Percentiles rank a stretch among this genome's conserved stretches.
phyloP scores from a whole-genome alignment of 2,888 invertebrate species.

The Cancer borealis region DNA sequence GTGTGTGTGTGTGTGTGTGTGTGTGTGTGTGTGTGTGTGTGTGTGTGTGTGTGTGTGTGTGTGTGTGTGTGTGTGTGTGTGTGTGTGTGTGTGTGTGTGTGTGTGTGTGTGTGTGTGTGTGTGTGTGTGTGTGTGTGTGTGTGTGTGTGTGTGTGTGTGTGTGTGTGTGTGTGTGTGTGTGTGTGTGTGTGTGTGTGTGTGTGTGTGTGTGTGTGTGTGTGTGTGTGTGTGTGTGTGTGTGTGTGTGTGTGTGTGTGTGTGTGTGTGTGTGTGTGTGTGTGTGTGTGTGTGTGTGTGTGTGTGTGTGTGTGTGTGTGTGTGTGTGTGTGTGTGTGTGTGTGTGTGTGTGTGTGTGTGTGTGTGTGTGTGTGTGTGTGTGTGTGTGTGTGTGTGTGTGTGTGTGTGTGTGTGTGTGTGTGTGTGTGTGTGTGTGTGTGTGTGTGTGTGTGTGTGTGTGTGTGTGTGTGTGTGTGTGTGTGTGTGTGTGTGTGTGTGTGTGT shows the following conservation, averaged over 20 bases:
- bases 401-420: neutral
- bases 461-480: neutral
- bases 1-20: neutral
- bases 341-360: neutral
- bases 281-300: neutral
- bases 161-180: neutral
- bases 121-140: neutral
- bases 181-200: neutral
- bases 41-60: neutral
- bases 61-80: neutral
- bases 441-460: neutral
- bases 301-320: neutral
- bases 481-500: neutral
- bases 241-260: neutral
- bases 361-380: conserved; percentile 1
- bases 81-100: neutral
- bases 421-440: neutral
- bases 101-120: conserved; percentile 1
- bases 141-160: neutral
- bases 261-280: neutral
- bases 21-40: neutral
- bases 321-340: neutral
- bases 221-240: neutral
- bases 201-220: neutral
- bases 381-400: neutral